Base-by-base conservation (phyloP, 2,888 invertebrate genomes). In the Silvanus unidentatus region DNA sequence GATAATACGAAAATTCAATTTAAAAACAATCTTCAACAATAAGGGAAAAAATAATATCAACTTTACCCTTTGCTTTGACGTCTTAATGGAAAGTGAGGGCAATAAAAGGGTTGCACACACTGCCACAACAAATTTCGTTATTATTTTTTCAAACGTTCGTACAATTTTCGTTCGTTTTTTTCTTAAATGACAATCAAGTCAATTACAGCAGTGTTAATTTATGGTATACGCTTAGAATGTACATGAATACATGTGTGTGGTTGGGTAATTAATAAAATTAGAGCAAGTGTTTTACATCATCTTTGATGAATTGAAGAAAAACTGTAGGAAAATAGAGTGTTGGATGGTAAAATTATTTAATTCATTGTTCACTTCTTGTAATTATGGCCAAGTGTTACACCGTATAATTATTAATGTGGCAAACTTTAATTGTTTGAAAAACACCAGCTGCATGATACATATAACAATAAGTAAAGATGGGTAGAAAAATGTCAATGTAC, bases 371-470 rank as follows among this genome's bases (percentile, higher is more conserved):
- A 58, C n/a, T 60, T 54, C 56, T 54, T 57, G 64, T 67, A 70
- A 71, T 71, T 70, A 69, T 68, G 69, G 63, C 65, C 70, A 70
- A 69, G 69, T 69, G 69, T 69, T 68, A 68, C 70, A 68, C 63
- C 62, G 42, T 56, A 63, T 69, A 70, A 70, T 70, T 68, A 68
- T 60, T 65, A 64, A 70, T 68, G 65, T 66, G 67, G 67, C 68
- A 63, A 66, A 66, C 65, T 68, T 68, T 69, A 70, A 70, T 70
- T 70, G 70, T 68, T 68, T 37, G 64, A 71, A 71, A 69, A 71
- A 70, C 67, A 68, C 60, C 71, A 71, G 70, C 71, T 71, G 71
- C 64, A 62, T 65, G 64, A 66, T 65, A 68, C 68, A 66, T 66
- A 65, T 62, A 62, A 70, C 64, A 67, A 66, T 60, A 63, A 65